phyloP scores from a whole-genome alignment of 2,797 vertebrate species.

The Pangasius macronema region DNA sequence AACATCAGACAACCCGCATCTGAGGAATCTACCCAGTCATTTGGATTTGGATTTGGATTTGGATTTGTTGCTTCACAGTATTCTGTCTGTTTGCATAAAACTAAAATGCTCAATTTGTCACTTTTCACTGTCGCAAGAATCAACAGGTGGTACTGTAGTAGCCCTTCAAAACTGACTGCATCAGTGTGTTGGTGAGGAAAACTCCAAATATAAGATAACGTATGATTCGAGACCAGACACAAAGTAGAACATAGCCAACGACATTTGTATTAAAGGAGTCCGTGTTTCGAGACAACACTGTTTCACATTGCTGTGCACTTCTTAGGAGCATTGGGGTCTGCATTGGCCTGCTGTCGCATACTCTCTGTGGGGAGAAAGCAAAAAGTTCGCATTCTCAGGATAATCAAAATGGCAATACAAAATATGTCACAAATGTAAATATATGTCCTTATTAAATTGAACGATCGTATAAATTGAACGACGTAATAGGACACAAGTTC shows the following conservation, averaged over 20 bases:
- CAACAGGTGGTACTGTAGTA: not conserved
- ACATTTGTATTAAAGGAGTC: too few relatives aligned
- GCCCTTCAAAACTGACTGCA: slow-evolving; percentile 21
- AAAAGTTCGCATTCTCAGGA: not conserved
- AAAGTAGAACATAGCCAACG: too few relatives aligned
- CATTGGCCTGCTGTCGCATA: slow-evolving; percentile 83
- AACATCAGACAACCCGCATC: not conserved
- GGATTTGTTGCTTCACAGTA: not conserved
- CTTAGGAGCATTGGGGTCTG: slow-evolving; percentile 73
- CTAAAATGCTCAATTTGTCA: not conserved
- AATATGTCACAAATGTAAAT: not conserved
- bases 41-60: not conserved
- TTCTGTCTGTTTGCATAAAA: not conserved
- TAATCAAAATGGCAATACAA: not conserved
- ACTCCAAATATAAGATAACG: too few relatives aligned
- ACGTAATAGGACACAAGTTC: too few relatives aligned
- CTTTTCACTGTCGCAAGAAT: not conserved
- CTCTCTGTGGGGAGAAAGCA: slow-evolving; percentile 76
- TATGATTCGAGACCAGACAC: too few relatives aligned
- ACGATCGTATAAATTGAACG: too few relatives aligned
- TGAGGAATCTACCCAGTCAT: not conserved
- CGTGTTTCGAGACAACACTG: not conserved
- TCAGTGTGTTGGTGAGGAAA: not conserved
- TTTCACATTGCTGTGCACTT: slow-evolving; percentile 82
- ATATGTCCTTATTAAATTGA: too few relatives aligned